Evolutionary conservation across 1,140 invertebrate species (phyloP).

Genomic region (Streblospio benedicti): DNA sequence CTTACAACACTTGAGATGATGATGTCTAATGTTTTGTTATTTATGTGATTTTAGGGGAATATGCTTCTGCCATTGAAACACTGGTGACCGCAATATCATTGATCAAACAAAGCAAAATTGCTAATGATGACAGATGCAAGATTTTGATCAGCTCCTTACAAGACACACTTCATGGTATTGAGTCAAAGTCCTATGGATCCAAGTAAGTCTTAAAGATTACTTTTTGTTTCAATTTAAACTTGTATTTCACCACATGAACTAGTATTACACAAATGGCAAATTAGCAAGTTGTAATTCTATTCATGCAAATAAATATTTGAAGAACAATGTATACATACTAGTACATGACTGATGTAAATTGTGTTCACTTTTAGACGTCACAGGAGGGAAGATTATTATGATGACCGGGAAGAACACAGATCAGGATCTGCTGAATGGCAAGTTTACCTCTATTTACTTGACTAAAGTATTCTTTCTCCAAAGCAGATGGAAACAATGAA

Average conservation of each 20-base stretch:
- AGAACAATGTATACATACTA: neutral
- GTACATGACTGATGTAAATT: neutral
- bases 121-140: conserved; percentile 95
- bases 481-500: no score
- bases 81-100: conserved; percentile 95
- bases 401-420: no score
- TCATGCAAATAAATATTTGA: neutral
- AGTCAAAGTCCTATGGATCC: conserved; percentile 86
- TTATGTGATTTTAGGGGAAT: conserved; percentile 78
- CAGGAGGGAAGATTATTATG: neutral
- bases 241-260: neutral
- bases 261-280: neutral
- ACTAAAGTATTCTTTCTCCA: no score
- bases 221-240: neutral
- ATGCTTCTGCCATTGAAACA: conserved; percentile 94
- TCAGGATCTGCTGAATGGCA: no score
- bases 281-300: neutral
- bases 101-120: conserved; percentile 97
- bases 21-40: no score
- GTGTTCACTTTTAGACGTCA: neutral
- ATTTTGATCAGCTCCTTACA: conserved; percentile 90
- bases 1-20: no score
- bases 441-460: no score
- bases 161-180: conserved; percentile 93
- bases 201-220: conserved; percentile 37